Conservation (phyloP, 2,888 invertebrate genomes). For the Cataglyphis cursor region DNA sequence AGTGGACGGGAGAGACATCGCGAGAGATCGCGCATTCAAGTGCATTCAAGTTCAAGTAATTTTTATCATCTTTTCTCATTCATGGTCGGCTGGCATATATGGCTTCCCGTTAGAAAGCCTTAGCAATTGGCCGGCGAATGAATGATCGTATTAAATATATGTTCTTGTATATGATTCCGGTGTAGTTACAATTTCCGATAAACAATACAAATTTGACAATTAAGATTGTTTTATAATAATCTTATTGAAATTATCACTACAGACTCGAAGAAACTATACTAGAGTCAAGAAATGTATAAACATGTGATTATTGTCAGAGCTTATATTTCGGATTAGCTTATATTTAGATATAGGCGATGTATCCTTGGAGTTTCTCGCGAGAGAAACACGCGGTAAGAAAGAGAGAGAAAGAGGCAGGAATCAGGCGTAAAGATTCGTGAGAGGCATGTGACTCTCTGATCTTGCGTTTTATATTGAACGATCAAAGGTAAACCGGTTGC, state of each 20-base stretch:
- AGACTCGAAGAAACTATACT: neutral
- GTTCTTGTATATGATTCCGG: too few species aligned
- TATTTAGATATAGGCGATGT: constrained; percentile 17
- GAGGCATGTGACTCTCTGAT: constrained; percentile 70
- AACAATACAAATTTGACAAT: neutral
- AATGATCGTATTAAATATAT: constrained; percentile 16
- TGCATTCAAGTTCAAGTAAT: constrained; percentile 46
- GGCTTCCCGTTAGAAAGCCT: neutral
- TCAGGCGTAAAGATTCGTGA: constrained; percentile 43
- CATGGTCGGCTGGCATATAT: neutral
- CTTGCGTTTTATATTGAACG: constrained; percentile 82
- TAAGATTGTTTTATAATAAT: neutral
- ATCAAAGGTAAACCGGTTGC: constrained; percentile 85
- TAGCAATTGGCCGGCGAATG: neutral
- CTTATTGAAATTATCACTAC: neutral
- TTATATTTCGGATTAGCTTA: constrained; percentile 42
- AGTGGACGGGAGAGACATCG: constrained; percentile 6
- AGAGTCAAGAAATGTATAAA: neutral
- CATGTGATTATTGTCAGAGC: neutral
- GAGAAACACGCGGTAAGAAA: constrained; percentile 35
- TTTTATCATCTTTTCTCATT: constrained; percentile 32
- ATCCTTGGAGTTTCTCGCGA: constrained; percentile 43
- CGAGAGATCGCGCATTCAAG: constrained; percentile 20
- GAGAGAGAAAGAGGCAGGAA: constrained; percentile 21
- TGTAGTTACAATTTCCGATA: constrained; percentile 11